Evolutionary conservation across 2,888 invertebrate genomes (phyloP).

Genomic region (Erebia ligea): DNA sequence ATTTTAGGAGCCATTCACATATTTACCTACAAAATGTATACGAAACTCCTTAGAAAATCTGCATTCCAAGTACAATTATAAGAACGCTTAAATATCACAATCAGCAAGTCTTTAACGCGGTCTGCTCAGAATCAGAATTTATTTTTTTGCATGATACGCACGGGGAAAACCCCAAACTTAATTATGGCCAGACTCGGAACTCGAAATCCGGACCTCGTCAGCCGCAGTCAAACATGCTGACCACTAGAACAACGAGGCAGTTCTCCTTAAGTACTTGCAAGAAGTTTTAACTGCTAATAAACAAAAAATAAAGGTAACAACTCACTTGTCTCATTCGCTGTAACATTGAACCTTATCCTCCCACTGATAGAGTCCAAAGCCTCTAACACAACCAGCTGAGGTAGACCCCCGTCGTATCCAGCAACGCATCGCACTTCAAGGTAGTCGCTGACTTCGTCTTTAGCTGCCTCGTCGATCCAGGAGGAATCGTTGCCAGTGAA

Average conservation of each 20-base stretch:
- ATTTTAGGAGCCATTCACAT: neutral
- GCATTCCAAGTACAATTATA: no score
- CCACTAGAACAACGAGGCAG: no score
- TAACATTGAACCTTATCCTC: constrained; percentile 87
- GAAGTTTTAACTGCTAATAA: no score
- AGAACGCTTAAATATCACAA: no score
- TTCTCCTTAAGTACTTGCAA: no score
- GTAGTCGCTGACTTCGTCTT: constrained; percentile 63
- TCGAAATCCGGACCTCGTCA: no score
- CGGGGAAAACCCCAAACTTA: no score
- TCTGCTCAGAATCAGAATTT: no score
- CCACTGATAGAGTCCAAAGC: constrained; percentile 89
- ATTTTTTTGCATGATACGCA: no score
- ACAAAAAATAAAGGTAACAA: constrained; percentile 2
- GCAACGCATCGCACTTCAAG: constrained; percentile 92
- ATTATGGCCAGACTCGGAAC: no score
- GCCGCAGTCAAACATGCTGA: no score
- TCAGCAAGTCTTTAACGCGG: no score
- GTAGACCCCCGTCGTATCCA: constrained; percentile 94
- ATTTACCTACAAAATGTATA: neutral
- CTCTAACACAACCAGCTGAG: constrained; percentile 92
- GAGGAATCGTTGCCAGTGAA: constrained; percentile 84
- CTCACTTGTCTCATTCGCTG: constrained; percentile 83
- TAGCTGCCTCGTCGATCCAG: constrained; percentile 71
- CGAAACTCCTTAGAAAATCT: neutral